phyloP scores from a whole-genome alignment of 2,888 invertebrate species.

The Dolichopus griseipennis region DNA sequence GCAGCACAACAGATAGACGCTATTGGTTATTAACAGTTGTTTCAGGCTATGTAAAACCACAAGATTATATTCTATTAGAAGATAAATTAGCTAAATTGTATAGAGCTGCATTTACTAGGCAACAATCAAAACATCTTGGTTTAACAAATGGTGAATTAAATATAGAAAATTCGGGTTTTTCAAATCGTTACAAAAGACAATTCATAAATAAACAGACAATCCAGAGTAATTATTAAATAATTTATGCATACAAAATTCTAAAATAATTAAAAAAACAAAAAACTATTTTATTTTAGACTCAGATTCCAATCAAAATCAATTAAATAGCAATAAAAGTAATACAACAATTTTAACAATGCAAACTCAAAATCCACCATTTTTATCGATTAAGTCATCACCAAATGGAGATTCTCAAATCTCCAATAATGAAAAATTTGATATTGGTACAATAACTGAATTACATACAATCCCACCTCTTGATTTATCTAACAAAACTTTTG shows the following conservation, averaged over 20 bases:
- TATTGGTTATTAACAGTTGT: constrained; percentile 78
- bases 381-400: neutral
- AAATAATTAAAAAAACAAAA: neutral
- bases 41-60: constrained; percentile 46
- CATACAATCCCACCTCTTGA: neutral
- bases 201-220: neutral
- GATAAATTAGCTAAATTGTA: constrained; percentile 67
- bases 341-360: neutral
- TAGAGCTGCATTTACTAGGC: constrained; percentile 74
- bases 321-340: neutral
- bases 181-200: neutral
- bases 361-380: neutral
- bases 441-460: neutral
- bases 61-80: constrained; percentile 58
- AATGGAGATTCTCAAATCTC: neutral
- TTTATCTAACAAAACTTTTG: neutral
- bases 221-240: neutral
- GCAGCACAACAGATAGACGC: constrained; percentile 51
- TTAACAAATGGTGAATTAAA: constrained; percentile 36
- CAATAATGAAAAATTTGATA: neutral
- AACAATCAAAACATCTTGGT: constrained; percentile 73
- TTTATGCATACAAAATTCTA: neutral
- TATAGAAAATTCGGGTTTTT: neutral
- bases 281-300: neutral
- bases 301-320: neutral